Evolutionary conservation across 1,140 invertebrate species (phyloP), one percentile per base, ranked within the genome.

Genomic region (Bombus polaris): DNA sequence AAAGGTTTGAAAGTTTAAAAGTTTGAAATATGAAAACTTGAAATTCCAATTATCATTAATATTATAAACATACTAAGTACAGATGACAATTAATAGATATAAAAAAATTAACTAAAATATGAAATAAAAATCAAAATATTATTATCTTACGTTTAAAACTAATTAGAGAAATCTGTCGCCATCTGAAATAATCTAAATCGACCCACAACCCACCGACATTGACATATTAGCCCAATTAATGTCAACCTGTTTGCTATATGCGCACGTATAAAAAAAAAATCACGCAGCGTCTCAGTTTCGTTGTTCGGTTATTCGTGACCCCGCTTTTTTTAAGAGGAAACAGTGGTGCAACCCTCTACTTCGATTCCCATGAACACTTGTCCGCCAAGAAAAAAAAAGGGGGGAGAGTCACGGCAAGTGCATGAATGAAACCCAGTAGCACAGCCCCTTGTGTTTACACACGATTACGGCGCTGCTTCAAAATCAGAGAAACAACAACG

Each of bases 361-460:
- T 44, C 42, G 47, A 53, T 83, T 86, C 85, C 73, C 85, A 86
- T 73, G 85, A 83, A 13, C 57, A 77, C 47, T 75, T 76, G 42
- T 39, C 10, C 32, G 22, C 0, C 12, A 35, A 25, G n/a, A 12
- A 32, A 12, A 44, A 35, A 44, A 39, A 37, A 53, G 57, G 18
- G 2, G 22, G 42, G 8, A 35, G 42, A 37, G 72, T 22, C 28
- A 32, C 62, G 28, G 10, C 80, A 75, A 66, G 59, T 75, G 82
- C 76, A 81, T 68, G 78, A 85, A 85, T 68, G 70, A 85, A 81
- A 73, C 42, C 35, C 68, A 37, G 47, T 74, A 44, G 70, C 44
- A 44, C 42, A 72, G 47, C 37, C 71, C 71, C 68, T 68, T 73
- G 68, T 85, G 84, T 85, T 75, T 81, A 85, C 59, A 81, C 44